Base-by-base conservation (phyloP, 1,140 invertebrate species). In the Sipha flava region DNA sequence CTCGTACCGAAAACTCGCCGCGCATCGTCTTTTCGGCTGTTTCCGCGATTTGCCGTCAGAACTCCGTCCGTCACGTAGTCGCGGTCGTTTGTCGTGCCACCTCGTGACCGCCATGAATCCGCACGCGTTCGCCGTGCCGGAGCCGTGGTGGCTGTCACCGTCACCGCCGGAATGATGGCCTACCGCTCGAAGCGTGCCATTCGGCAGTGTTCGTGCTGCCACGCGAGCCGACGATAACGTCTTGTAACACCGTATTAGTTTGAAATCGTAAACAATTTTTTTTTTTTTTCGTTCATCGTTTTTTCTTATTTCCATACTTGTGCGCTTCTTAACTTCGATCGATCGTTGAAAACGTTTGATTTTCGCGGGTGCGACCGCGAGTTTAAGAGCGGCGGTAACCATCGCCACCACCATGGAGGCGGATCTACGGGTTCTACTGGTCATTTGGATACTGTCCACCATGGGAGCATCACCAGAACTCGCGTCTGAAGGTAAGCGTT, bases 401-500 rank as follows among this genome's bases (percentile, higher is more conserved):
- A n/a, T 9, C 54, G 54, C n/a, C 47, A 5, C 12, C 34, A 37
- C 16, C 73, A 77, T 77, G 73, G 73, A 77, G 73, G 73, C 73
- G 12, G 73, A 77, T n/a, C 73, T 77, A 34, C 73, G 73, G 34
- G 16, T 77, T 26, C 34, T 77, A 0, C 16, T 77, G 23, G 73
- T 77, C 73, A 37, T 77, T 21, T 77, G 73, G 73, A 77, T 77
- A 59, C 21, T 77, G 73, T 77, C 73, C 73, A 77, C 73, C 52
- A 77, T 77, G 73, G 73, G 73, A 59, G 73, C 73, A n/a, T 77
- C 73, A 23, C 73, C 73, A 2, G 73, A 77, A 77, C 49, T 77
- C 7, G 73, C 73, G n/a, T 77, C 73, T 29, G 73, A 77, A 77
- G 73, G 73, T 77, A 75, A 37, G 54, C 10, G 21, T 7, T 52